phyloP scores from a whole-genome alignment of 2,113 vertebrate species.

The Isichthys henryi region DNA sequence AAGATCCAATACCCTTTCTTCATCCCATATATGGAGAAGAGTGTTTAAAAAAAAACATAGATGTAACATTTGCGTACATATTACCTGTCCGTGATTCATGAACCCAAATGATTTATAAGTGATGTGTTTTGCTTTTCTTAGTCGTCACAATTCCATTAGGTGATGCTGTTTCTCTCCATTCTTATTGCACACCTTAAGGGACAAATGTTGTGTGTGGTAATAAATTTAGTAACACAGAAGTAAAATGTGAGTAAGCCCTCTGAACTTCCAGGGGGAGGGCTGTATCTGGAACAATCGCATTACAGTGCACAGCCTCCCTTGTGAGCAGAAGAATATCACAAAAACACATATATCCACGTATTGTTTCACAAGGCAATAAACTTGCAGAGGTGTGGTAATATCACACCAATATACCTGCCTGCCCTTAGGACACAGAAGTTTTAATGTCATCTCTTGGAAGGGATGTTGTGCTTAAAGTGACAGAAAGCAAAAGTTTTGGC shows the following conservation, averaged over 20 bases:
- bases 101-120: neutral
- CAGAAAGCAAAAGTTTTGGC: neutral
- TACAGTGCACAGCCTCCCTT: neutral
- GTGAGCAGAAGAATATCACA: neutral
- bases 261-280: neutral
- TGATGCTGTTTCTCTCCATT: neutral
- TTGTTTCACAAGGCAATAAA: neutral
- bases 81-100: neutral
- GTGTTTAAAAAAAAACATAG: neutral
- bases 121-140: neutral
- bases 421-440: neutral
- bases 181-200: neutral
- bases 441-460: neutral
- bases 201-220: neutral
- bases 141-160: constrained; percentile 2
- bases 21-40: neutral
- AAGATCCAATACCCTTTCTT: neutral
- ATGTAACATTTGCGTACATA: neutral
- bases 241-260: neutral
- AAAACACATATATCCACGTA: neutral
- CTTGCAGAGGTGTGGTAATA: neutral
- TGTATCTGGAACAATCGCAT: neutral
- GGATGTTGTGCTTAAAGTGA: neutral
- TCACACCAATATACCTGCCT: neutral
- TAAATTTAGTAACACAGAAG: constrained; percentile 4